Conservation (phyloP, 2,888 invertebrate genomes). For the Nyleta sp. region DNA sequence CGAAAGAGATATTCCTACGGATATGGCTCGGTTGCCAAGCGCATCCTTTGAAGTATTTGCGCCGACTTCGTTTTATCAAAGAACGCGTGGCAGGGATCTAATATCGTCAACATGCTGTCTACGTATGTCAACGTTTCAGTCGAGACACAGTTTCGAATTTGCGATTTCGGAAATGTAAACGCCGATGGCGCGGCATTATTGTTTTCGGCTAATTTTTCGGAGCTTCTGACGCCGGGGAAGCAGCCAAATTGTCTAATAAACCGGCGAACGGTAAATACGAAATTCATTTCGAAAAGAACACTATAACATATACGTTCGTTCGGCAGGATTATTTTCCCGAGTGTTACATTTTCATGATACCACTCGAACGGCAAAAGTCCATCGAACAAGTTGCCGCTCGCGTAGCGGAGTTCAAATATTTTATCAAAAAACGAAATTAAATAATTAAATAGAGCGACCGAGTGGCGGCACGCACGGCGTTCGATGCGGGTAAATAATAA, state of each 20-base stretch:
- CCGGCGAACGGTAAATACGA: too few relatives aligned
- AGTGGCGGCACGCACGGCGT: not conserved
- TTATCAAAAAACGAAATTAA: slow-evolving; percentile 27
- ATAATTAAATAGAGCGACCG: slow-evolving; percentile 31
- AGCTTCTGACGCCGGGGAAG: too few relatives aligned
- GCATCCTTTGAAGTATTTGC: slow-evolving; percentile 72
- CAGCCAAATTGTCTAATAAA: too few relatives aligned
- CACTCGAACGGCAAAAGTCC: slow-evolving; percentile 1
- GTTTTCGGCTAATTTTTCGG: too few relatives aligned
- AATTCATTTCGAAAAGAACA: too few relatives aligned
- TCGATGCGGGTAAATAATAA: slow-evolving; percentile 71
- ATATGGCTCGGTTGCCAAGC: slow-evolving; percentile 66
- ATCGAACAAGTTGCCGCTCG: not conserved
- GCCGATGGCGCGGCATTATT: slow-evolving; percentile 3
- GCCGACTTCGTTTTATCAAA: slow-evolving; percentile 71
- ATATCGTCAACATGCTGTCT: slow-evolving; percentile 68
- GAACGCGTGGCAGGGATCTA: slow-evolving; percentile 72
- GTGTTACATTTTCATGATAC: not conserved
- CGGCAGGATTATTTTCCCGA: too few relatives aligned
- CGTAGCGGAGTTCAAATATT: slow-evolving; percentile 8
- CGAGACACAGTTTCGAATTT: slow-evolving; percentile 21
- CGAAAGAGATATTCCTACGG: slow-evolving; percentile 66
- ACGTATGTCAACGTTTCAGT: slow-evolving; percentile 35
- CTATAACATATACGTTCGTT: too few relatives aligned
- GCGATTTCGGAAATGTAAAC: slow-evolving; percentile 22